Conservation (phyloP, 2,113 vertebrate species). For the Pterocles gutturalis region DNA sequence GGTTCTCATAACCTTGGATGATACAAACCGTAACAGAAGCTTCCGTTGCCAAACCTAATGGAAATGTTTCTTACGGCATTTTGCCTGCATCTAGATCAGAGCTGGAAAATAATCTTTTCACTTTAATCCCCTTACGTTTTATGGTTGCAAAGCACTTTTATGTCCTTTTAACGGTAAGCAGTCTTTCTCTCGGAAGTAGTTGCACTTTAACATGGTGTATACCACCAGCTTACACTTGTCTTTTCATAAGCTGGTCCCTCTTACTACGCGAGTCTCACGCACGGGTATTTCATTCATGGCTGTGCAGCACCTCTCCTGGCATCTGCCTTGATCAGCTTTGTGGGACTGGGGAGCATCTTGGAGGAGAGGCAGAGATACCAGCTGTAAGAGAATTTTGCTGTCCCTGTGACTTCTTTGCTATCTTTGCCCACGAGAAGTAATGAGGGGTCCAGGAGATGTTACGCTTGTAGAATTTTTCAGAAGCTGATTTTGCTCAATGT, state of each 20-base stretch:
- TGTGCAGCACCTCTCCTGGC: background rate
- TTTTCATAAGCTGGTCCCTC: background rate
- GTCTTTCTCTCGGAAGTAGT: background rate
- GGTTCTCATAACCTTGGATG: background rate
- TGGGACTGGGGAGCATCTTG: background rate
- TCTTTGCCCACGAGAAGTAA: fast-evolving
- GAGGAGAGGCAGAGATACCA: background rate
- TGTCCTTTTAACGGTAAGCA: background rate
- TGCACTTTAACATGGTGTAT: background rate
- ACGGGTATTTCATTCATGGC: background rate
- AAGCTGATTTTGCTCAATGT: background rate
- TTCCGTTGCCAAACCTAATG: background rate
- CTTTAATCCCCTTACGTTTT: background rate
- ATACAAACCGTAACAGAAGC: background rate
- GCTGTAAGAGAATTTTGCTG: background rate
- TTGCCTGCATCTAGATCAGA: background rate
- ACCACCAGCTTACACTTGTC: too few species aligned
- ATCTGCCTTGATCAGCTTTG: background rate
- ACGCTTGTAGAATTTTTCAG: background rate
- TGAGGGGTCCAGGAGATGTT: background rate
- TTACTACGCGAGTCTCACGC: background rate
- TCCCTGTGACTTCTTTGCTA: background rate
- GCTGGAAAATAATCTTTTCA: background rate
- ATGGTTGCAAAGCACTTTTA: background rate
- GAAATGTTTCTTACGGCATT: background rate